Percentiles rank a stretch among this genome's conserved stretches.
These are phyloP conservation scores for Drosophila gaucha DNA, from an alignment of 2,888 invertebrate species.

Conservation along the genomic window DNA sequence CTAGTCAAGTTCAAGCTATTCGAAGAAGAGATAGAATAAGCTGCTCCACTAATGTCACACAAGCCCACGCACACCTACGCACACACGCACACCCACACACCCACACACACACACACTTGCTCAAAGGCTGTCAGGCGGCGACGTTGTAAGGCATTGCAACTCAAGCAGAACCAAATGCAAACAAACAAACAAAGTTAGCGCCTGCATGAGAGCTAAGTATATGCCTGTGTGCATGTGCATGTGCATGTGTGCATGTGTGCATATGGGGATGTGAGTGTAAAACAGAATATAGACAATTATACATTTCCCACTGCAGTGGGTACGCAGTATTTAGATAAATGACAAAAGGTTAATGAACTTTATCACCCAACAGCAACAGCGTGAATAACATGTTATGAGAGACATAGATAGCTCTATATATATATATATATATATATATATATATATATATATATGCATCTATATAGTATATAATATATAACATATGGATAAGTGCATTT, in stretches of 20 bases:
- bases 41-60: conserved; percentile 66
- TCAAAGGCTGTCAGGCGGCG: conserved; percentile 26
- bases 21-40: conserved; percentile 44
- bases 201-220: conserved; percentile 24
- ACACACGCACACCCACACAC: conserved; percentile 7
- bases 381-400: conserved; percentile 54
- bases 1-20: conserved; percentile 60
- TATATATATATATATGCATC: conserved; percentile 15
- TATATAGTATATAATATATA: conserved; percentile 16
- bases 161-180: conserved; percentile 68
- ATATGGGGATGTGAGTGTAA: conserved; percentile 38
- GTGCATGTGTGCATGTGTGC: conserved; percentile 21
- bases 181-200: conserved; percentile 63
- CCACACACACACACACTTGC: conserved; percentile 6
- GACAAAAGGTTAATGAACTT: conserved; percentile 77
- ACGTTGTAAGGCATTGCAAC: conserved; percentile 44
- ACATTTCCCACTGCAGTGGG: conserved; percentile 65
- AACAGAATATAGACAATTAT: conserved; percentile 76
- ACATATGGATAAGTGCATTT: conserved; percentile 5
- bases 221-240: conserved; percentile 2
- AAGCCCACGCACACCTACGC: neutral
- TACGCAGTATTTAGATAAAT: conserved; percentile 71
- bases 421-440: neutral
- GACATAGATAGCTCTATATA: conserved; percentile 5
- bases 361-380: conserved; percentile 66